Evolutionary conservation across 1,140 invertebrate species (phyloP).

Genomic region (Odontomachus brunneus): DNA sequence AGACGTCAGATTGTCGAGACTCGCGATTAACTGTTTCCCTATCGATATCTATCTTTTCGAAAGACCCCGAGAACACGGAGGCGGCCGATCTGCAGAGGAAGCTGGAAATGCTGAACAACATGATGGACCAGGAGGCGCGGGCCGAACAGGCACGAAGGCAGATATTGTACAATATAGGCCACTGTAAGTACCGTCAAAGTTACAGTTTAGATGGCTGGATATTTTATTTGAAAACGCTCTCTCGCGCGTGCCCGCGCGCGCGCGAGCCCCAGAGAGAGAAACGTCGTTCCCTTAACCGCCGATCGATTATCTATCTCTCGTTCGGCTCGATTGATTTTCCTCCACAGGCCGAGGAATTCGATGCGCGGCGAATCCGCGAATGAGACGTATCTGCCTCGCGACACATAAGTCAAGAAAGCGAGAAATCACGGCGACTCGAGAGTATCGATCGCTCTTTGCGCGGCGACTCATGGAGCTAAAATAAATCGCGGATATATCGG

Average conservation of each 20-base stretch:
- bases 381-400: neutral
- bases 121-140: conserved; percentile 92
- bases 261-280: conserved; percentile 28
- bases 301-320: conserved; percentile 58
- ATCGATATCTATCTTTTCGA: conserved; percentile 79
- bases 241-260: neutral
- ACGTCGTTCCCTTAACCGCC: neutral
- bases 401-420: neutral
- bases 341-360: conserved; percentile 12
- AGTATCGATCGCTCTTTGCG: conserved; percentile 9
- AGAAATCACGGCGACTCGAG: conserved; percentile 1
- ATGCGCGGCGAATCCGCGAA: conserved; percentile 15
- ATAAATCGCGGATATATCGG: neutral
- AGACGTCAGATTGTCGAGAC: conserved; percentile 54
- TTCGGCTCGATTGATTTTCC: conserved; percentile 6
- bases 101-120: conserved; percentile 95
- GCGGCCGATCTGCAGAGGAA: conserved; percentile 96
- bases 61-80: conserved; percentile 95
- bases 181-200: conserved; percentile 87
- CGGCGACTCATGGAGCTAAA: neutral
- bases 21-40: conserved; percentile 73
- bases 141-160: conserved; percentile 88
- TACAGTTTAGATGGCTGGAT: conserved; percentile 70
- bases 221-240: conserved; percentile 62
- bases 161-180: conserved; percentile 88